Base-by-base conservation (phyloP, 2,113 vertebrate genomes). In the Leucopternis melanops region DNA sequence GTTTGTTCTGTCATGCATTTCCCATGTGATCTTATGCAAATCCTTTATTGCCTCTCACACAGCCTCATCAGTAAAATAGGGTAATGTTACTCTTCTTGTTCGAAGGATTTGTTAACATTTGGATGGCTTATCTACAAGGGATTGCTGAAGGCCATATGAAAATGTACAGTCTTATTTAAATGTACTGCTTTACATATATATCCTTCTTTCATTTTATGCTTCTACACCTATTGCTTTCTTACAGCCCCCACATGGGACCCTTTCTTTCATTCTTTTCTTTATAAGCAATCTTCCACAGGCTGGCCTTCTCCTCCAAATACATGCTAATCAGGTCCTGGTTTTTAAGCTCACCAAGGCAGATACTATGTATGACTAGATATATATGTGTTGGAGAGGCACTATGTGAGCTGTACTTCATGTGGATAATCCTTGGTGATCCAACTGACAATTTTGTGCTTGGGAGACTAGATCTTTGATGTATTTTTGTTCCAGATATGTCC, bases 21-120 rank as follows among this genome's bases (percentile, higher is more conserved):
- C 95, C 88, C 90, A 44, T 72, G 77, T 89, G 94, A 82, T 84
- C 89, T 85, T 97, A 94, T 87, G 94, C 88, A 95, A 94, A 95
- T 95, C 74, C 71, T 86, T 77, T 80, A 67, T 63, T 96, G 81
- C 91, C 70, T 89, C 54, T 91, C 0, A 0, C 58, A 82, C 63
- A 91, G 65, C 42, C 92, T 89, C 62, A 61, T 89, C 91, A 82
- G 73, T 85, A 62, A 82, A 87, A 79, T 5, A 70, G 81, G 29
- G 59, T 82, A 77, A 87, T 47, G 54, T 81, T 91, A 38, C 88
- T 95, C 22, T 22, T 79, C 52, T 57, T 63, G 63, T 89, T 92
- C 0, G 4, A 79, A 87, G 89, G 49, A 49, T 92, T 92, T 89
- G 32, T 89, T 92, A 91, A 74, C 66, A 38, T 92, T 94, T 84